Evolutionary conservation across 2,113 vertebrate genomes (phyloP).

Genomic region (Gymnobelideus leadbeateri): DNA sequence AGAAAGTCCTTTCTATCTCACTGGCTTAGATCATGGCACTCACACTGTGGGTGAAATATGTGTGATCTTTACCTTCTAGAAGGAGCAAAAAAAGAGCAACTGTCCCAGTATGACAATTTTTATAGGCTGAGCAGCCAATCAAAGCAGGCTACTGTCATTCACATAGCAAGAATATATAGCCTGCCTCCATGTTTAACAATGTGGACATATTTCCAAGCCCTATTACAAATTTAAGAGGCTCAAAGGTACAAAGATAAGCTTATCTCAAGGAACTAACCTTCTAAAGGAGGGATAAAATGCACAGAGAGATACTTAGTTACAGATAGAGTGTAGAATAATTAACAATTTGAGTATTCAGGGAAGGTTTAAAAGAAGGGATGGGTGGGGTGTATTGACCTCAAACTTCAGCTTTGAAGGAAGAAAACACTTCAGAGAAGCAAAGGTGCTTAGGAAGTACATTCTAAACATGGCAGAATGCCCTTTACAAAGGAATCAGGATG

Average conservation of each 20-base stretch:
- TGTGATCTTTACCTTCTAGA: background rate
- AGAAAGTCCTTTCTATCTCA: background rate
- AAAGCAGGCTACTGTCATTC: background rate
- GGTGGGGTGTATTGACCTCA: background rate
- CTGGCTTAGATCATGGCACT: background rate
- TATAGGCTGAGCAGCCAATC: background rate
- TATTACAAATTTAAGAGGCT: background rate
- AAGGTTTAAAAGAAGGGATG: background rate
- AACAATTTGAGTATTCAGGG: background rate
- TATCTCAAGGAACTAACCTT: background rate
- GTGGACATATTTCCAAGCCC: background rate
- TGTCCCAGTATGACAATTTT: background rate
- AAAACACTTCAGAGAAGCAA: background rate
- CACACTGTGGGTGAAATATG: background rate
- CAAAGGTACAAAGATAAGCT: background rate
- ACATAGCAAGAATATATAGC: background rate
- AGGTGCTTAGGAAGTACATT: background rate
- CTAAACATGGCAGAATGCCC: background rate
- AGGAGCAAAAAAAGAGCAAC: background rate
- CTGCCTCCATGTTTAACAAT: background rate
- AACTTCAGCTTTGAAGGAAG: background rate
- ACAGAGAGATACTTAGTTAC: background rate
- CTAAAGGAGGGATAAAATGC: background rate
- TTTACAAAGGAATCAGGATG: background rate
- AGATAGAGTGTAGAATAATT: background rate